Base-by-base conservation (phyloP, 2,888 invertebrate genomes). In the Scaptomyza reducta region DNA sequence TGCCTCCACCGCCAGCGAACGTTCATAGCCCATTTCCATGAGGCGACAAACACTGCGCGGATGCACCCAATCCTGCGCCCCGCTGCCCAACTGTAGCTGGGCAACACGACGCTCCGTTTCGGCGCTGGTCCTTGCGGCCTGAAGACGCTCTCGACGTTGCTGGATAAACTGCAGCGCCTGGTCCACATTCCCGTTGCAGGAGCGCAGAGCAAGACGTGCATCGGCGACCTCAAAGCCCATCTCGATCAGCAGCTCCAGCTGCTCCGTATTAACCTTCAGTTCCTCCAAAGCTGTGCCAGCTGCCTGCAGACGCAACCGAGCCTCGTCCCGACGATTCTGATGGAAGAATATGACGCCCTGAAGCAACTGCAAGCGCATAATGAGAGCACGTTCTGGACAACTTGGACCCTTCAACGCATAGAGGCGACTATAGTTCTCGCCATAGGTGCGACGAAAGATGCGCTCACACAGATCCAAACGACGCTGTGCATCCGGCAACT, bases 291-390 rank as follows among this genome's bases (percentile, higher is more conserved):
- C 96, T 0, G 81, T 70, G 80, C 95, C 94, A 0, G 95, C 96
- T 75, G 93, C 91, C 27, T 92, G 92, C 1, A 97, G 91, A 45
- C 95, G 91, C 0, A 90, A 86, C 40, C 92, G 91, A 0, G 96
- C 95, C 69, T 95, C 94, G 0, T 91, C 90, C 0, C 95, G 91
- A 57, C 93, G 93, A 90, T 96, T 95, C 91, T 95, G 95, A 89
- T 97, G 96, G 87, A 95, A 97, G 0, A 94, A 93, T 14, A 96
- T 94, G 60, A 97, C 95, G 7, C 95, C 96, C 92, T 97, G 96
- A 54, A 97, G 92, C 49, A 97, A 91, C 91, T 96, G 96, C 7
- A 97, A 92, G 1, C 97, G 93, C 94, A 96, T 94, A 68, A 96
- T 93, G 11, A 97, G 90, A 0, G 95, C 96, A 4, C 95, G 93